These are phyloP conservation scores for Cacatua alba DNA, from an alignment of 2,113 vertebrate genomes.

Conservation along the genomic window DNA sequence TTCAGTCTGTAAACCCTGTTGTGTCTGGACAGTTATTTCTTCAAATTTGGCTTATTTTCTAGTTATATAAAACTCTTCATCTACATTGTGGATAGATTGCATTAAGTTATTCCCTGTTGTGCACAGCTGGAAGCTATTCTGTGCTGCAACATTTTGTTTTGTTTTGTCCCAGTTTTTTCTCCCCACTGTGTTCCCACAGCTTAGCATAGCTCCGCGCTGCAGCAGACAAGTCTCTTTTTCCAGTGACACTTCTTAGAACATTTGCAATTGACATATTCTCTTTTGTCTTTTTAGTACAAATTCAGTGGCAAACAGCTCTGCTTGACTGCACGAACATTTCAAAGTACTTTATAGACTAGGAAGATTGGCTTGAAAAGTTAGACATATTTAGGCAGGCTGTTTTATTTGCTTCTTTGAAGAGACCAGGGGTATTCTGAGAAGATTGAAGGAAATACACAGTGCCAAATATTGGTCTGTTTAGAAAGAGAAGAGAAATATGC, in stretches of 20 bases:
- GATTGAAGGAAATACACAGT: conserved; percentile 20
- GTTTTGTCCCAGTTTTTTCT: conserved; percentile 74
- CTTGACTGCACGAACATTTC: conserved; percentile 56
- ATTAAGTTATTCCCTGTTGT: conserved; percentile 63
- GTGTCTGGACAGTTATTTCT: conserved; percentile 70
- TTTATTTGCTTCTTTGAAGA: conserved; percentile 61
- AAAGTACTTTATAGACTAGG: conserved; percentile 55
- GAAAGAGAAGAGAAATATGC: neutral
- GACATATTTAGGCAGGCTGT: conserved; percentile 55
- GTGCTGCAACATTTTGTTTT: conserved; percentile 70
- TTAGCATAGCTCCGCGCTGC: conserved; percentile 46
- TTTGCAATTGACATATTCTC: conserved; percentile 68
- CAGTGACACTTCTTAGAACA: conserved; percentile 63
- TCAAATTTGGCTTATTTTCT: conserved; percentile 69
- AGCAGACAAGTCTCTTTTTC: conserved; percentile 57
- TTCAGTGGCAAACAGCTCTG: conserved; percentile 67
- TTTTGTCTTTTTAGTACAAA: conserved; percentile 70
- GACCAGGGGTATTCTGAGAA: conserved; percentile 27
- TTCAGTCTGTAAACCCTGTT: conserved; percentile 21
- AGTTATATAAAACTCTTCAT: conserved; percentile 68
- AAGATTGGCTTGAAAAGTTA: conserved; percentile 67
- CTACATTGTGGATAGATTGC: conserved; percentile 62
- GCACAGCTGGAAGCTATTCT: conserved; percentile 78
- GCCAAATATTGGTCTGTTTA: conserved; percentile 35
- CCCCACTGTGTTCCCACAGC: conserved; percentile 66